Conservation (phyloP, 2,888 invertebrate species). For the Helleia helle region DNA sequence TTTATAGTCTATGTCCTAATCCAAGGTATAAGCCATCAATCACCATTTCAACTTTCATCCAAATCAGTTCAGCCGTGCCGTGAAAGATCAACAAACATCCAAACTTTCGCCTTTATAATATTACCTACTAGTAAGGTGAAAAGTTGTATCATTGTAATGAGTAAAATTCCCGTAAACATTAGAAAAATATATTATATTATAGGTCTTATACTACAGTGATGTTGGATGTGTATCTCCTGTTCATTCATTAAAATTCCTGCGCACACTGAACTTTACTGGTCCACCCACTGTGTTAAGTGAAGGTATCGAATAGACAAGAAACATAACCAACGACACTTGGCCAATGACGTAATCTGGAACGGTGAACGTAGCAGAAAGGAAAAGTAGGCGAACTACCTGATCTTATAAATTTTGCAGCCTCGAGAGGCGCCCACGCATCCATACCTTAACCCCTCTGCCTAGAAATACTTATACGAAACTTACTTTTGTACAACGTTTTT, state of each 20-base stretch:
- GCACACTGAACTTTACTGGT: not conserved
- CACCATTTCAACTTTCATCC: too few relatives aligned
- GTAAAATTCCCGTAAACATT: too few relatives aligned
- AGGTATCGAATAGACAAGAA: constrained; percentile 15
- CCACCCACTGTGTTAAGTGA: constrained; percentile 15
- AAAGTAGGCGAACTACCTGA: constrained; percentile 61
- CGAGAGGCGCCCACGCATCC: constrained; percentile 51
- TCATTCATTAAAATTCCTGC: not conserved
- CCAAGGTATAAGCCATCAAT: too few relatives aligned
- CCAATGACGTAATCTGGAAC: constrained; percentile 65
- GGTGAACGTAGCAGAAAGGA: constrained; percentile 65
- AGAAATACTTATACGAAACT: too few relatives aligned
- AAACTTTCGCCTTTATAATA: too few relatives aligned
- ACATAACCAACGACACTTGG: constrained; percentile 25
- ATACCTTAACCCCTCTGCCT: constrained; percentile 25
- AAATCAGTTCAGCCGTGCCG: too few relatives aligned
- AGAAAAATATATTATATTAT: too few relatives aligned
- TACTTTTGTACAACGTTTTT: too few relatives aligned
- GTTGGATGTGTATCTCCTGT: not conserved
- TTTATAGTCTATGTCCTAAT: too few relatives aligned
- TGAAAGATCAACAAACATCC: too few relatives aligned
- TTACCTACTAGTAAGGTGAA: too few relatives aligned
- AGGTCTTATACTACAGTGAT: not conserved
- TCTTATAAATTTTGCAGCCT: constrained; percentile 39
- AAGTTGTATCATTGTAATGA: too few relatives aligned